Evolutionary conservation across 1,140 invertebrate genomes (phyloP), one percentile per base, ranked within the genome.

Genomic region (Listronotus oregonensis): DNA sequence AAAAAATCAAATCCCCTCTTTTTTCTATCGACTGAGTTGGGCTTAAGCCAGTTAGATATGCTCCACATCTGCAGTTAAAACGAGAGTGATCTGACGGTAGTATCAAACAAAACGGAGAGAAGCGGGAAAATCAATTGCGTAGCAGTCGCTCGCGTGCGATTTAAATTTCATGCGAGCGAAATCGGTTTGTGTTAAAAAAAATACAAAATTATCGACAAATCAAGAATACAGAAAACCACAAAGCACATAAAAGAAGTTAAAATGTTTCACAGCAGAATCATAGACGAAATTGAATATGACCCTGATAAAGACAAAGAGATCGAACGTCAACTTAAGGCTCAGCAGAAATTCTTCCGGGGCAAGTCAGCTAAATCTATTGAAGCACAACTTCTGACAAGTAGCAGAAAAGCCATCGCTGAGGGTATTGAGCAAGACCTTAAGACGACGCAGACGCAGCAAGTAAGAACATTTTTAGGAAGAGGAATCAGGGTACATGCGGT

Each of bases 351-450:
- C 66, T 77, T 90, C 18, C 82, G 84, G 63, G 89, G 88, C 43
- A 90, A 89, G 81, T 91, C 90, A 3, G 89, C 89, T 9, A 87
- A 83, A 72, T 84, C 84, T 31, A 91, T 91, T 68, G 88, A 87
- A 73, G 84, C 85, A 68, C 85, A 87, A 6, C 74, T 92, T 12
- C 74, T 87, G 39, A 77, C 82, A 6, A 83, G 87, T 65, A 86
- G 84, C 57, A 79, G 83, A 66, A 82, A 80, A 65, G 86, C 86
- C 74, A 85, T 86, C 40, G 78, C 84, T 1, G 74, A 77, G 10
- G 77, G 81, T 11, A 66, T 75, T 6, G 60, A 79, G 21, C 77
- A 78, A 55, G 84, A 85, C 67, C 49, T 82, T 34, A 61, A 74
- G 15, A 71, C 68, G 31, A 75, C 75, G 32, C 76, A 81, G 15